Conservation (phyloP, 2,797 vertebrate species). For the Squalus acanthias region DNA sequence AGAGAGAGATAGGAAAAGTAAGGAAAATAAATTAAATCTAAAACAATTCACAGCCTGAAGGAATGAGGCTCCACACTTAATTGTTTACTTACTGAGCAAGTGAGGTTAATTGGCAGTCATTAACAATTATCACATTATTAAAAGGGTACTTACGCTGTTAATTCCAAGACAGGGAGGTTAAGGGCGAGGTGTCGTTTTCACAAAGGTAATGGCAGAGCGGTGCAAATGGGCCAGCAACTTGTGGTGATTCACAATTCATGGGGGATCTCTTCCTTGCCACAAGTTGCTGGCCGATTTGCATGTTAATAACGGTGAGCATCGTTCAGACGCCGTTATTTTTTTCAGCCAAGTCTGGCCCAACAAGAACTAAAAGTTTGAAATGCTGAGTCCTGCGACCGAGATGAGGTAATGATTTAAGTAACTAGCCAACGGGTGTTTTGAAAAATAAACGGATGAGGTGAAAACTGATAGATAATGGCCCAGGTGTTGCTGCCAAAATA, state of each 20-base stretch:
- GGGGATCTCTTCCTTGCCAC: neutral
- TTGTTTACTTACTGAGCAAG: neutral
- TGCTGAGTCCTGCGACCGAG: neutral
- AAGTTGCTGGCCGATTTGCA: neutral
- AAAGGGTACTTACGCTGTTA: neutral
- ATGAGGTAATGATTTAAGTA: neutral
- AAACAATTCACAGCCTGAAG: neutral
- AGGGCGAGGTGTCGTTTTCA: neutral
- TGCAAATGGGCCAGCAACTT: neutral
- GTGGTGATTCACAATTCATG: too few species aligned
- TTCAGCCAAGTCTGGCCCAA: neutral
- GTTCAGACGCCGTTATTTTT: neutral
- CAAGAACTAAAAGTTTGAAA: neutral
- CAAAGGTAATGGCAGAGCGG: neutral
- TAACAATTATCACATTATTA: neutral
- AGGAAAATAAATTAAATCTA: too few species aligned
- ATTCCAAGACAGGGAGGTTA: neutral
- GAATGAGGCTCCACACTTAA: neutral
- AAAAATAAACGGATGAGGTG: neutral
- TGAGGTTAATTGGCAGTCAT: neutral
- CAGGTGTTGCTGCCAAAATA: neutral
- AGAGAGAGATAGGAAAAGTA: too few species aligned
- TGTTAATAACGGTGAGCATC: neutral
- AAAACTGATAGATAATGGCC: neutral
- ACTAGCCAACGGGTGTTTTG: neutral